These are phyloP conservation scores for Scyliorhinus canicula DNA, from an alignment of 2,797 vertebrate genomes.

Conservation along the genomic window DNA sequence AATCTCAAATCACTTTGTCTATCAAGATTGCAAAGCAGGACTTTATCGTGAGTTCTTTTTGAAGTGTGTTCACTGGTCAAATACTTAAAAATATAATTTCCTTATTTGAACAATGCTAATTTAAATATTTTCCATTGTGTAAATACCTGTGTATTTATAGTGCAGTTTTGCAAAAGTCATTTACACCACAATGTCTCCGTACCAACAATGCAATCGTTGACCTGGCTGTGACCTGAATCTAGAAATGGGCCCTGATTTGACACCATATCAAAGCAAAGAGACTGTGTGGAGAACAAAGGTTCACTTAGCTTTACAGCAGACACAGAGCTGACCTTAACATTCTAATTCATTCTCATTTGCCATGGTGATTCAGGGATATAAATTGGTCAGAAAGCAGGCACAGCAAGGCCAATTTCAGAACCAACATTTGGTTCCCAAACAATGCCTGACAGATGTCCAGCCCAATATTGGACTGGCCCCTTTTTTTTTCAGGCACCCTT, in stretches of 20 bases:
- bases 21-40: constrained; percentile 70
- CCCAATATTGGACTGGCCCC: background rate
- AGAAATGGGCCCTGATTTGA: background rate
- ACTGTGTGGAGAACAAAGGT: background rate
- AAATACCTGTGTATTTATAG: background rate
- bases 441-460: background rate
- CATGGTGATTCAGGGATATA: background rate
- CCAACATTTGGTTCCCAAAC: background rate
- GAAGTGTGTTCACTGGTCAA: background rate
- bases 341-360: background rate
- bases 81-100: background rate
- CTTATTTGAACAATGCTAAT: background rate
- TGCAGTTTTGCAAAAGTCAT: background rate
- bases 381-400: background rate
- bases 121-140: background rate
- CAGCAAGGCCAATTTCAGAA: background rate
- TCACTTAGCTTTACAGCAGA: background rate
- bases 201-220: background rate
- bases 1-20: constrained; percentile 52
- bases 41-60: constrained; percentile 60
- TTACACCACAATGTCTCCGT: background rate
- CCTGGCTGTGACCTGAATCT: background rate
- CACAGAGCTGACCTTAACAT: background rate
- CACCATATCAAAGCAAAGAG: background rate
- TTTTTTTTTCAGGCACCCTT: background rate